A percentile compares a stretch with the other conserved stretches of the same genome.
Evolutionary conservation across 1,140 invertebrate genomes (phyloP).

Genomic region (Drosophila baimaii): DNA sequence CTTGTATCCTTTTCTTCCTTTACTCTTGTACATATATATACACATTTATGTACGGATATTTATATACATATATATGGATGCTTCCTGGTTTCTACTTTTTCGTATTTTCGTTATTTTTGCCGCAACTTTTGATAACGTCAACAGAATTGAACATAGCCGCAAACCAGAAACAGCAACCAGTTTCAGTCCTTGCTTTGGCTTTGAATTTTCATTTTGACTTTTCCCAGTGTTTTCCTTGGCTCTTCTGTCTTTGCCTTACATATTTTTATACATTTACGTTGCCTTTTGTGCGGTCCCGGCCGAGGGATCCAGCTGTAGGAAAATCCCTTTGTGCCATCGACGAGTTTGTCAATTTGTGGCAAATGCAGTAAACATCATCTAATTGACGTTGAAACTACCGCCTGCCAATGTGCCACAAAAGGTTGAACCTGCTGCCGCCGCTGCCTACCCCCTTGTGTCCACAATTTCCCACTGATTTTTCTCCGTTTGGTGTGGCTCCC

Average conservation of each 20-base stretch:
- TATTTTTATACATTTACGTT: slow-evolving; percentile 48
- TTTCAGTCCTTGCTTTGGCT: slow-evolving; percentile 47
- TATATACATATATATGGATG: slow-evolving; percentile 4
- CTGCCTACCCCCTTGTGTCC: background rate
- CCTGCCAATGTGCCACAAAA: slow-evolving; percentile 38
- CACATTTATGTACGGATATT: background rate
- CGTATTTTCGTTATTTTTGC: slow-evolving; percentile 35
- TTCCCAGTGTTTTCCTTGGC: slow-evolving; percentile 2
- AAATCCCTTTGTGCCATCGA: slow-evolving; percentile 49
- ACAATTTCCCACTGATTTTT: slow-evolving; percentile 1
- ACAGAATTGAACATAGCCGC: slow-evolving; percentile 75
- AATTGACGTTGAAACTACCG: slow-evolving; percentile 78
- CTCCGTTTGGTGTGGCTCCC: background rate
- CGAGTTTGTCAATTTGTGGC: slow-evolving; percentile 77
- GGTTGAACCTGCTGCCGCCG: slow-evolving; percentile 8
- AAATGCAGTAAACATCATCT: slow-evolving; percentile 80
- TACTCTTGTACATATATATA: slow-evolving; percentile 16
- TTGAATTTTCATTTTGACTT: slow-evolving; percentile 69
- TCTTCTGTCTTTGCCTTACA: slow-evolving; percentile 37
- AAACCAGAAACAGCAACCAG: slow-evolving; percentile 62
- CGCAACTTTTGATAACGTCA: slow-evolving; percentile 81
- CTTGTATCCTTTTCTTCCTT: slow-evolving; percentile 72
- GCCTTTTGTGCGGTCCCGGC: slow-evolving; percentile 14
- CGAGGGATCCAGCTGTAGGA: slow-evolving; percentile 15
- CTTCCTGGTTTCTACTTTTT: slow-evolving; percentile 13